These are phyloP conservation scores for Drosophila fungiperda DNA, from an alignment of 2,888 invertebrate genomes.

Conservation along the genomic window DNA sequence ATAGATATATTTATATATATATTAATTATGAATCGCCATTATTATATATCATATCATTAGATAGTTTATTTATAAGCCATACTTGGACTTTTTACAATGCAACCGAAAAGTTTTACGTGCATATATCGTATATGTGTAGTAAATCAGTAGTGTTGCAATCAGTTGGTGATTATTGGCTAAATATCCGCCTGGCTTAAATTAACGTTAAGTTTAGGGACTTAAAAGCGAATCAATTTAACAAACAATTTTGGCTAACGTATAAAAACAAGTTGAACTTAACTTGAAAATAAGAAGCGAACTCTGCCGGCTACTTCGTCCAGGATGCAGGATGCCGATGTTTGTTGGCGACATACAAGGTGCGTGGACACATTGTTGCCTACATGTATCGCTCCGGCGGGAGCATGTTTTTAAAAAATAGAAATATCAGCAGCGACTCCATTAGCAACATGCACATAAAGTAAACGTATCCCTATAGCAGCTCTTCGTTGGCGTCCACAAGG, in stretches of 20 bases:
- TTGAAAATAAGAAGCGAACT: slow-evolving; percentile 40
- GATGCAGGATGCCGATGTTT: not conserved
- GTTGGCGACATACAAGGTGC: not conserved
- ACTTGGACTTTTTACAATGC: slow-evolving; percentile 45
- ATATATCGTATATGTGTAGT: slow-evolving; percentile 18
- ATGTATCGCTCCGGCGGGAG: slow-evolving; percentile 28
- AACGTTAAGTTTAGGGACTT: slow-evolving; percentile 52
- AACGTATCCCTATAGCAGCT: slow-evolving; percentile 64
- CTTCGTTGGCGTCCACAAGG: slow-evolving; percentile 53
- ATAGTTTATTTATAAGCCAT: slow-evolving; percentile 24
- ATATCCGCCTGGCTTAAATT: slow-evolving; percentile 55
- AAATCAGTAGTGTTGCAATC: slow-evolving; percentile 26
- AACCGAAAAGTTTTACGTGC: slow-evolving; percentile 34
- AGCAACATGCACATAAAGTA: slow-evolving; percentile 51
- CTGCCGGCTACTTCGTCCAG: slow-evolving; percentile 11
- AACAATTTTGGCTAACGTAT: slow-evolving; percentile 66
- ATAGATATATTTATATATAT: slow-evolving; percentile 15
- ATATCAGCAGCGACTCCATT: slow-evolving; percentile 56
- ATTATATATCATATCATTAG: slow-evolving; percentile 12
- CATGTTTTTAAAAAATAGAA: slow-evolving; percentile 51
- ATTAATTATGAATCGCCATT: slow-evolving; percentile 13
- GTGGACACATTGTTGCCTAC: slow-evolving; percentile 1
- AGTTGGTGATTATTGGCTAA: slow-evolving; percentile 41
- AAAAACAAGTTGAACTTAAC: slow-evolving; percentile 33
- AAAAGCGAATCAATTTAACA: slow-evolving; percentile 57